Base-by-base conservation (phyloP, 2,888 invertebrate species). In the Steinernema carpocapsae region DNA sequence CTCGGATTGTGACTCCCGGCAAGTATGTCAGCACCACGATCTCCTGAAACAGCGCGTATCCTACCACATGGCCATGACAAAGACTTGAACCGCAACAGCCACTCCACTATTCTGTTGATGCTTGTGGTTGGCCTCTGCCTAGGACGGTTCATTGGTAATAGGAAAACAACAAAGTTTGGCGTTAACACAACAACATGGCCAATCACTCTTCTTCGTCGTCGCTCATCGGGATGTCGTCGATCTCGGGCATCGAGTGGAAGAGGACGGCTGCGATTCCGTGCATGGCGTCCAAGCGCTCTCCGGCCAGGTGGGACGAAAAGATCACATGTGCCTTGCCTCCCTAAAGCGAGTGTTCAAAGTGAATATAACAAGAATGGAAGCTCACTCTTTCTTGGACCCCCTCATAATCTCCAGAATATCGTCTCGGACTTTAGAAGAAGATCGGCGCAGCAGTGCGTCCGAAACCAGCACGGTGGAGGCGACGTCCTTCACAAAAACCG, bases 211-310 rank as follows among this genome's bases (percentile, higher is more conserved):
- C 64, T 37, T 64, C 64, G 17, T 64, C 64, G 26, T 64, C 64
- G 64, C 32, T 64, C 29, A 64, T 29, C 17, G 64, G 64, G 64
- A 64, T 32, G 4, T 32, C 32, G 19, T 64, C 64, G 64, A 64
- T 64, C 7, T 29, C 64, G 1, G 64, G 64, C 12, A 32, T 32
- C 26, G 22, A 22, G 17, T 32, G 32, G 29, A 17, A 17, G 1
- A 64, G 64, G 37, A 64, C 26, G 14, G 64, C 64, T 3, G 64
- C 64, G 64, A 64, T 64, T 6, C 26, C 17, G 37, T 32, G 64
- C 26, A 64, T 1, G 3, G 12, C 2, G 3, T 17, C 32, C 2
- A 64, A n/a, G 17, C 29, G 29, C 32, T 64, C 32, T 4, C 32
- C 64, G 4, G 29, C 64, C 12, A 64, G 17, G 26, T 64, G 64